Conservation (phyloP, 2,888 invertebrate genomes). For the Chloromyia formosa region DNA sequence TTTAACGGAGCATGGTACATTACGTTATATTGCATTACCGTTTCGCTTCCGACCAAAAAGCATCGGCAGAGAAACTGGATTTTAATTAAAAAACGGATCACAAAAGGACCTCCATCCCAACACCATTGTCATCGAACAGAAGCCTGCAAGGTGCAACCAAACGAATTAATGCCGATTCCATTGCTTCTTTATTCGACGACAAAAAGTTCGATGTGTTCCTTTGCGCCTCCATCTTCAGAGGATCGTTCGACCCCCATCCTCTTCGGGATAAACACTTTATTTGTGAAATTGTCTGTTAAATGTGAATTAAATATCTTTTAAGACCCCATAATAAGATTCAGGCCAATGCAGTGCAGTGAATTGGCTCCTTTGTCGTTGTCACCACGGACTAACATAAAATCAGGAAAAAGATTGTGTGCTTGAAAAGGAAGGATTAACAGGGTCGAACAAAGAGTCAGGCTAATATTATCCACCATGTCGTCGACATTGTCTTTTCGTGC, state of each 20-base stretch:
- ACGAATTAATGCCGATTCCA: background rate
- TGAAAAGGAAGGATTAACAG: no score
- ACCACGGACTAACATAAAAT: background rate
- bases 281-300: constrained; percentile 28
- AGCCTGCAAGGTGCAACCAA: background rate
- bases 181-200: no score
- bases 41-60: no score
- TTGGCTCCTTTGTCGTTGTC: background rate
- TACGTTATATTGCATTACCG: no score
- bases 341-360: background rate
- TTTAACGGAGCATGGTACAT: no score
- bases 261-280: constrained; percentile 14
- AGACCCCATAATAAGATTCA: constrained; percentile 15
- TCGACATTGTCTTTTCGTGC: no score
- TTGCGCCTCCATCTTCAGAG: no score
- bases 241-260: background rate
- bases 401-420: background rate
- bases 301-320: constrained; percentile 15
- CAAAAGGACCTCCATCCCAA: background rate
- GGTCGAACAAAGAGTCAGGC: constrained; percentile 13
- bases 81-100: constrained; percentile 19
- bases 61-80: background rate
- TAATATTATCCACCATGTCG: no score
- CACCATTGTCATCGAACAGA: no score
- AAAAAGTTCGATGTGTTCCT: no score